phyloP scores from a whole-genome alignment of 2,888 invertebrate species.

The Gymnosoma rotundatum region DNA sequence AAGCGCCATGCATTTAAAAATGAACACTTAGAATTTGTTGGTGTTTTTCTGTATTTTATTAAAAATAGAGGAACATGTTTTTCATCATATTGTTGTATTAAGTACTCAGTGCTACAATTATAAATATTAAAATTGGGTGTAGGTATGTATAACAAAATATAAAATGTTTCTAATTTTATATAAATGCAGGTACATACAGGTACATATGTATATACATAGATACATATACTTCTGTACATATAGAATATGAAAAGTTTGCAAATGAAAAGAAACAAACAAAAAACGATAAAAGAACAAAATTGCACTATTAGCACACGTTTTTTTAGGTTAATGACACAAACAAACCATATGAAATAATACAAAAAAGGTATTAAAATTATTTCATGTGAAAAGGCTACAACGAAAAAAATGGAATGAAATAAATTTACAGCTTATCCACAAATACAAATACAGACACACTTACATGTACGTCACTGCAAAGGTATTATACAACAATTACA shows the following conservation, averaged over 20 bases:
- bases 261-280: constrained; percentile 1
- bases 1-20: constrained; percentile 29
- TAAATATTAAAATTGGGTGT: constrained; percentile 2
- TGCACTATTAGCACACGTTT: constrained; percentile 73
- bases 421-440: constrained; percentile 28
- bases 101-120: not conserved
- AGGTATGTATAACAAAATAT: not conserved
- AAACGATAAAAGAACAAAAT: constrained; percentile 26
- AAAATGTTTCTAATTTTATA: not conserved
- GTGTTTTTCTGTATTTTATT: constrained; percentile 14
- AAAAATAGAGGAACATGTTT: not conserved
- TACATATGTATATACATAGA: not conserved
- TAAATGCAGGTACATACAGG: not conserved
- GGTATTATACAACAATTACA: no score
- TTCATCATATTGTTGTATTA: no score
- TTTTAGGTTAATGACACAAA: constrained; percentile 80
- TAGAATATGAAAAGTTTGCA: not conserved
- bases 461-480: not conserved
- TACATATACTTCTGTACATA: not conserved
- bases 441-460: constrained; percentile 2
- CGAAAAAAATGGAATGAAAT: constrained; percentile 37
- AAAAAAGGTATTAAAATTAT: constrained; percentile 51
- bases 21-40: not conserved
- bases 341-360: constrained; percentile 69
- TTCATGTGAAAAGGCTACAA: constrained; percentile 57